Evolutionary conservation across 1,140 invertebrate genomes (phyloP).

Genomic region (Temnothorax curvispinosus): DNA sequence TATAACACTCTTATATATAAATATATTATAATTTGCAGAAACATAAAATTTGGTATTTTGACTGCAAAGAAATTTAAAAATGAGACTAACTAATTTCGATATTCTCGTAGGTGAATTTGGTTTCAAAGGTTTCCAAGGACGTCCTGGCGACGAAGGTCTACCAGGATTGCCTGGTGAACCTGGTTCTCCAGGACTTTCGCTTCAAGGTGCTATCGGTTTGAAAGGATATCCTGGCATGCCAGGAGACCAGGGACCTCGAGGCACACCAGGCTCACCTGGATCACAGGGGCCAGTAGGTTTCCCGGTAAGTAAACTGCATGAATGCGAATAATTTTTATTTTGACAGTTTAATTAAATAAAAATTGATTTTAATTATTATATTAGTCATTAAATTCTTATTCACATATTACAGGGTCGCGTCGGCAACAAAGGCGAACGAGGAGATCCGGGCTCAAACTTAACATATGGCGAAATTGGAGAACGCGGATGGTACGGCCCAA

Average conservation of each 20-base stretch:
- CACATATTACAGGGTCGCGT: conserved; percentile 73
- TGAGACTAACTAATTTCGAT: not conserved
- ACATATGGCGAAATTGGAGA: conserved; percentile 83
- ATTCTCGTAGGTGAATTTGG: conserved; percentile 82
- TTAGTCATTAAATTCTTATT: not conserved
- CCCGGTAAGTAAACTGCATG: conserved; percentile 76
- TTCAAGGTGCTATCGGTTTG: conserved; percentile 82
- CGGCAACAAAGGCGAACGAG: conserved; percentile 84
- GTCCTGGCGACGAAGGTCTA: conserved; percentile 84
- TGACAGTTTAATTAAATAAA: not conserved
- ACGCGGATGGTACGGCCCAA: conserved; percentile 75
- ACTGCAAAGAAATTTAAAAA: not conserved
- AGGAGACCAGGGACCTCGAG: conserved; percentile 86
- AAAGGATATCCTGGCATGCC: conserved; percentile 86
- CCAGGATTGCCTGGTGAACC: conserved; percentile 83
- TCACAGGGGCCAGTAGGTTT: conserved; percentile 82
- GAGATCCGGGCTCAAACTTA: conserved; percentile 82
- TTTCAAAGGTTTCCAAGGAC: conserved; percentile 86
- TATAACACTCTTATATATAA: not conserved
- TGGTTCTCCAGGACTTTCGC: conserved; percentile 84
- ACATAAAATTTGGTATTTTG: not conserved
- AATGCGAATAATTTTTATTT: not conserved
- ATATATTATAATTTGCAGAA: not conserved
- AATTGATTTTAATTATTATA: conserved; percentile 5
- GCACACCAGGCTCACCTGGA: conserved; percentile 84